Evolutionary conservation across 2,888 invertebrate species (phyloP), one percentile per base, ranked within the genome.

Genomic region (Urechis unicinctus): DNA sequence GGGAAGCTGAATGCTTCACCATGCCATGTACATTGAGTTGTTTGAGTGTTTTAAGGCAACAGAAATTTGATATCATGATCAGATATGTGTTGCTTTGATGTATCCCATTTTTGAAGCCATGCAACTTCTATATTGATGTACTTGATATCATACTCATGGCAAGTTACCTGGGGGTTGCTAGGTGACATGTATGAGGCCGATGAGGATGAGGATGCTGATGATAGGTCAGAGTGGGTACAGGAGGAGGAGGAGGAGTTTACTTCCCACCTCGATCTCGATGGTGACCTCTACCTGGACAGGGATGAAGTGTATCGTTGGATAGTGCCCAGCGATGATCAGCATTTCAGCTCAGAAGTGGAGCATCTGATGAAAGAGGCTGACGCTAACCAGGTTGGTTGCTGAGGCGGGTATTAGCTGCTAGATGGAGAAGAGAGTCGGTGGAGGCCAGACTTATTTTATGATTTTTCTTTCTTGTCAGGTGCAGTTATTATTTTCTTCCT

Each of bases 291-390:
- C 71, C 85, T 97, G 84, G 89, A 93, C 73, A 83, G 83, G 56
- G 84, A 85, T 45, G 97, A 97, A 80, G 91, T 94, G 41, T 71
- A 68, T 61, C 61, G 70, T 13, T 97, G 96, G 96, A 92, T 97
- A 63, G 86, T 91, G 58, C 96, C 97, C 1, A 85, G 88, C 1
- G 92, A 94, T 78, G 97, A 93, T 78, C 95, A 98, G 81, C 95
- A 96, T 79, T 91, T 94, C 0, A 91, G 91, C 72, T 93, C 95
- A 1, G 98, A 98, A 80, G 88, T 95, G 3, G 86, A 90, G 57
- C 98, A 98, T 80, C 83, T 98, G 47, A 86, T 97, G 63, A 90
- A 88, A 79, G 94, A 96, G 77, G 90, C 95, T 0, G 98, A 98
- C 79, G 81, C 83, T 0, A 89, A 98, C 80, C 87, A 88, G 74